phyloP scores from a whole-genome alignment of 2,888 invertebrate species.

The Phaonia tiefii region DNA sequence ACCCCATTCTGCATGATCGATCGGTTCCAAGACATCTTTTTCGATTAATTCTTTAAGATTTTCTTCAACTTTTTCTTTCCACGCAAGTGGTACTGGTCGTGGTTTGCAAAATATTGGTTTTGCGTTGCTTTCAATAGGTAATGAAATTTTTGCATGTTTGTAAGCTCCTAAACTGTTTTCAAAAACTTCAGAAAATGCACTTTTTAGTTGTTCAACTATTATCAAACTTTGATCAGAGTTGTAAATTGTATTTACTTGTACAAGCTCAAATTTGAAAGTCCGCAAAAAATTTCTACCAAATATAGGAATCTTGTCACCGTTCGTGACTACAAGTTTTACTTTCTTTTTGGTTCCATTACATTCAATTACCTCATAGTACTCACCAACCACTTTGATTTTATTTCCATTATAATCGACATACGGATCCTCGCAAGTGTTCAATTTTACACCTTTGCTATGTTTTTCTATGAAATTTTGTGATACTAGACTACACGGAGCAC shows the following conservation, averaged over 20 bases:
- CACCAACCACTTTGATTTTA: too few species aligned
- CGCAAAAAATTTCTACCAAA: constrained; percentile 55
- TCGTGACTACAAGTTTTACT: constrained; percentile 31
- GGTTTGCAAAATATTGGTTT: constrained; percentile 39
- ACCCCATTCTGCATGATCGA: constrained; percentile 56
- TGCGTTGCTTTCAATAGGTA: constrained; percentile 9
- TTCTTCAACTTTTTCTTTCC: constrained; percentile 46
- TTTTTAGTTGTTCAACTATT: constrained; percentile 33
- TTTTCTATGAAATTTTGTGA: constrained; percentile 43
- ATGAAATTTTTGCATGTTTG: constrained; percentile 24
- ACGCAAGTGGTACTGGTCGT: constrained; percentile 35
- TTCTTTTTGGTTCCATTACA: constrained; percentile 25
- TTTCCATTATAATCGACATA: too few species aligned
- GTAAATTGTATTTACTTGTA: constrained; percentile 44
- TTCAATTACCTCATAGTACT: constrained; percentile 38
- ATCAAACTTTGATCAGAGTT: neutral
- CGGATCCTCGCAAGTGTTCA: constrained; percentile 44
- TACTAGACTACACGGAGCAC: too few species aligned
- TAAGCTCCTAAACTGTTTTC: constrained; percentile 36
- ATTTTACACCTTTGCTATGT: constrained; percentile 37
- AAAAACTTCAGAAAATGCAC: constrained; percentile 48
- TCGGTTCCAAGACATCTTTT: constrained; percentile 29
- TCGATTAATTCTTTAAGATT: constrained; percentile 34
- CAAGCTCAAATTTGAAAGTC: constrained; percentile 48
- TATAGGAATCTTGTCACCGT: constrained; percentile 37